Percentiles rank a stretch among this genome's conserved stretches.
Conservation (phyloP, 30 jellyfish, hydroid and myxozoan species). For the Hydractinia echinata region DNA sequence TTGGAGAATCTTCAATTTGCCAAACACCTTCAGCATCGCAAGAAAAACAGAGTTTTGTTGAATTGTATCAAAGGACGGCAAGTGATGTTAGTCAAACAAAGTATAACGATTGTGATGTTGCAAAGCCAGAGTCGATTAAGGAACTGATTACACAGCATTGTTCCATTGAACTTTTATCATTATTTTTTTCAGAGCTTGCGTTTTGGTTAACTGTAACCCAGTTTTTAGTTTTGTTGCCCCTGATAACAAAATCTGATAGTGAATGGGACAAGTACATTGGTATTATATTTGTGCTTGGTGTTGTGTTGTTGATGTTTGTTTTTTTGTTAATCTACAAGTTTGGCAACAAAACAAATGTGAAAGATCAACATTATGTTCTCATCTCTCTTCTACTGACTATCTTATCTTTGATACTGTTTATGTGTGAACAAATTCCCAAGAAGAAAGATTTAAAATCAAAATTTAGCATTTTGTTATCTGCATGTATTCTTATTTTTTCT, state of each 20-base stretch:
- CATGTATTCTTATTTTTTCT: conserved; percentile 67
- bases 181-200: conserved; percentile 80
- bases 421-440: conserved; percentile 60
- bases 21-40: conserved; percentile 7
- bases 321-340: conserved; percentile 72
- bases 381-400: conserved; percentile 74
- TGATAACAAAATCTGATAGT: conserved; percentile 79
- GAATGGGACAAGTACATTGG: conserved; percentile 79
- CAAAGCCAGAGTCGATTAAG: not conserved
- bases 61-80: conserved; percentile 8
- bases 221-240: conserved; percentile 91
- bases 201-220: conserved; percentile 90
- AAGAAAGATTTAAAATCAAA: conserved; percentile 47
- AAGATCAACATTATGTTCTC: conserved; percentile 57
- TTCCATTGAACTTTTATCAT: conserved; percentile 62
- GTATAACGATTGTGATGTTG: not conserved
- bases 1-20: conserved; percentile 37
- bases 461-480: conserved; percentile 43
- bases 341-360: conserved; percentile 46
- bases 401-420: conserved; percentile 56
- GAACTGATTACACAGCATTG: conserved; percentile 17
- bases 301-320: conserved; percentile 61
- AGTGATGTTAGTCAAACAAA: conserved; percentile 25
- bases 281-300: conserved; percentile 78
- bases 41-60: not conserved